phyloP scores from a whole-genome alignment of 1,140 invertebrate genomes.

The Saccostrea cuccullata region DNA sequence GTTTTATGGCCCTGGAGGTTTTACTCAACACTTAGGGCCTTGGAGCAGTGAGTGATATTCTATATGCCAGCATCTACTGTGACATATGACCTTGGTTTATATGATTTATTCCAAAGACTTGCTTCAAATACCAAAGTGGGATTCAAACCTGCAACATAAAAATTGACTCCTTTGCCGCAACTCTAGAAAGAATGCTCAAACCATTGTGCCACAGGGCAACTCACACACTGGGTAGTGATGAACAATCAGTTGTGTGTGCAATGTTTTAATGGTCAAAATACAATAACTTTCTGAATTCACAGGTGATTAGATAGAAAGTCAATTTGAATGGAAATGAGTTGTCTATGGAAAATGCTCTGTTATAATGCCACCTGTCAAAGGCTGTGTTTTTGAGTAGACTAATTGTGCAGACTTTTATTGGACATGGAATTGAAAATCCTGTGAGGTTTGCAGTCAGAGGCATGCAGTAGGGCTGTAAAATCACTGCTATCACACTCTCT shows the following conservation, averaged over 20 bases:
- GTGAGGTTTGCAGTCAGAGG: conserved; percentile 21
- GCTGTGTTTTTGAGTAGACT: background rate
- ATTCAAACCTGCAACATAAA: too few relatives aligned
- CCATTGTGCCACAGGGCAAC: too few relatives aligned
- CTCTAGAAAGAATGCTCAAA: too few relatives aligned
- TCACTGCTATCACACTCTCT: conserved; percentile 8
- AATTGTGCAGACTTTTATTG: conserved; percentile 34
- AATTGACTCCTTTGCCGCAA: too few relatives aligned
- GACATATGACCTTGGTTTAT: too few relatives aligned
- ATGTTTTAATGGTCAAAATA: background rate
- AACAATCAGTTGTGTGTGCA: background rate
- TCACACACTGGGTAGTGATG: background rate
- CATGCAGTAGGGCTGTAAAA: conserved; percentile 12
- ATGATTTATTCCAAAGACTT: too few relatives aligned
- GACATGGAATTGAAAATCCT: conserved; percentile 32
- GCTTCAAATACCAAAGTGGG: too few relatives aligned
- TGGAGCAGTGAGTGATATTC: too few relatives aligned
- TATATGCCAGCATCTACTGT: too few relatives aligned
- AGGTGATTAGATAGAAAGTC: background rate
- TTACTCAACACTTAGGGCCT: too few relatives aligned
- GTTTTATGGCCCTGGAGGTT: too few relatives aligned
- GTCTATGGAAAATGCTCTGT: conserved; percentile 3
- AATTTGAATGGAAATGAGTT: conserved; percentile 1
- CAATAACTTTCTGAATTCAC: background rate
- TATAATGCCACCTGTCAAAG: conserved; percentile 23